A percentile compares a stretch with the other conserved stretches of the same genome.
Evolutionary conservation across 2,888 invertebrate species (phyloP).

Genomic region (Galeopsomyia nigrocyanea): DNA sequence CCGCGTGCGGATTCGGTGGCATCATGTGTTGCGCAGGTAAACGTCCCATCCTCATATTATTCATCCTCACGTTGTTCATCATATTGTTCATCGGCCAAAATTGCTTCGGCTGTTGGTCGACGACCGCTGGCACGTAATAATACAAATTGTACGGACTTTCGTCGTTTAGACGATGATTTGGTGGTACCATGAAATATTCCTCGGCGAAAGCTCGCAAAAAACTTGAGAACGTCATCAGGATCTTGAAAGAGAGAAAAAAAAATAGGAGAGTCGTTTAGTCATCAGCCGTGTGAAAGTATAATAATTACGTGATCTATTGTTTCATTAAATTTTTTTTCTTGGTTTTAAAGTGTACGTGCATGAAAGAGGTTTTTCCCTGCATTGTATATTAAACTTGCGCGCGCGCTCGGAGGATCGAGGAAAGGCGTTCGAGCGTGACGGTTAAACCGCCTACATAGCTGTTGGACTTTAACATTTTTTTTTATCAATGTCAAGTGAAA

Average conservation of each 20-base stretch:
- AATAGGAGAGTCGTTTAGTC: conserved; percentile 1
- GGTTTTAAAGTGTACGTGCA: background rate
- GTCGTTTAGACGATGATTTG: too few relatives aligned
- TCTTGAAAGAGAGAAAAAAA: background rate
- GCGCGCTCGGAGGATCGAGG: conserved; percentile 9
- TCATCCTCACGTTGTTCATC: too few relatives aligned
- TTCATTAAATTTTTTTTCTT: background rate
- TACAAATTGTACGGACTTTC: too few relatives aligned
- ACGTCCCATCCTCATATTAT: too few relatives aligned
- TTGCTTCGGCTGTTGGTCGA: too few relatives aligned
- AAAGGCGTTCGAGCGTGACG: conserved; percentile 21
- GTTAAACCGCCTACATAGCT: conserved; percentile 40
- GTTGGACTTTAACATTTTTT: conserved; percentile 40
- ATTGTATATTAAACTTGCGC: background rate
- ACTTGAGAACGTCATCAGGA: too few relatives aligned
- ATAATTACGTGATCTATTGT: too few relatives aligned
- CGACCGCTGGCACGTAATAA: too few relatives aligned
- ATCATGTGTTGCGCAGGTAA: conserved; percentile 9
- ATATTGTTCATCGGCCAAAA: too few relatives aligned
- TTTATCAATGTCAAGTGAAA: conserved; percentile 42
- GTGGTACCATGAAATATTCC: too few relatives aligned
- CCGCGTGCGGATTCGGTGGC: conserved; percentile 26
- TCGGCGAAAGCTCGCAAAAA: too few relatives aligned
- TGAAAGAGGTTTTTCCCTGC: background rate
- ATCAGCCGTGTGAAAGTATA: background rate